Base-by-base conservation (phyloP, 2,797 vertebrate species). In the Centroberyx gerrardi region DNA sequence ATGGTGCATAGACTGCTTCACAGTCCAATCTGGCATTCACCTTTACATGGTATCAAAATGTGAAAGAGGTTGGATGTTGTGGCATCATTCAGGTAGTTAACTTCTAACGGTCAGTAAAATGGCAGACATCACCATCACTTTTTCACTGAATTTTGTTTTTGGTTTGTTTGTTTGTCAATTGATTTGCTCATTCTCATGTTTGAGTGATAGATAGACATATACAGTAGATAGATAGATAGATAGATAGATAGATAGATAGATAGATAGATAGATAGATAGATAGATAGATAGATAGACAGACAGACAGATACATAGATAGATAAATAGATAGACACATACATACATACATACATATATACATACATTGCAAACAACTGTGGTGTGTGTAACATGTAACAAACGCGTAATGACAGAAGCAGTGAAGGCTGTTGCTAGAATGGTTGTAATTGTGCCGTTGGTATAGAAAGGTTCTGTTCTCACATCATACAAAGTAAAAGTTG, bases 401-500 rank as follows among this genome's bases (percentile, higher is more conserved):
- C 36, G 12, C 22, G 49, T 18, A 55, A n/a, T 22, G 44, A n/a
- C 69, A 79, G 76, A 54, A 22, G 51, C 27, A 62, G 64, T 78
- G 40, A 76, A 58, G 71, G 72, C 77, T 46, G 27, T 66, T 33
- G 15, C 49, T 46, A n/a, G 55, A 52, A 42, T 29, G 28, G 78
- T 54, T 27, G 79, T 65, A 72, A 85, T 81, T 61, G 70, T 78
- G 65, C 51, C 61, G 15, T 8, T 54, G 27, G 54, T 72, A 76
- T 56, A 31, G 67, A 70, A 64, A 78, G 75, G 56, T 76, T 27
- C 22, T 22, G 38, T 48, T 91, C 82, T 76, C 84, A 84, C 67
- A 76, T 76, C 77, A 81, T 76, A 89, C 81, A 90, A 89, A 91
- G 79, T 83, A 62, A 80, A 88, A 83, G 84, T 90, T 90, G 88